Evolutionary conservation across 1,140 invertebrate species (phyloP).

Genomic region (Musca vetustissima): DNA sequence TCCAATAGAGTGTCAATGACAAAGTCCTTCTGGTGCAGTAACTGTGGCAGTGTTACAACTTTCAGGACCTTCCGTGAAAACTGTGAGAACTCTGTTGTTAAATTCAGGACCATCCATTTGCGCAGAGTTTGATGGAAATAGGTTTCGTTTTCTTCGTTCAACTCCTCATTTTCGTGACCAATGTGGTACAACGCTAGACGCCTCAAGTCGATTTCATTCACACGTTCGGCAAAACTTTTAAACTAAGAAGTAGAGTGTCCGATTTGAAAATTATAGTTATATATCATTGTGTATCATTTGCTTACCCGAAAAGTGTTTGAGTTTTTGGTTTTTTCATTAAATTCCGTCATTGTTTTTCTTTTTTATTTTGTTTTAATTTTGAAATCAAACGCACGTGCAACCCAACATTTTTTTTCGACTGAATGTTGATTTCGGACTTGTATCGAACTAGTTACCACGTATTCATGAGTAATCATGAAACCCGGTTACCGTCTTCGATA

Average conservation of each 20-base stretch:
- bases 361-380: not conserved
- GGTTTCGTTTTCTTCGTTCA: slow-evolving; percentile 67
- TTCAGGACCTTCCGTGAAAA: slow-evolving; percentile 73
- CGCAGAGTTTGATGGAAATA: slow-evolving; percentile 78
- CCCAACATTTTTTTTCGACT: not conserved
- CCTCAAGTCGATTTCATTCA: slow-evolving; percentile 81
- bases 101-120: slow-evolving; percentile 86
- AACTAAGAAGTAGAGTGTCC: slow-evolving; percentile 63
- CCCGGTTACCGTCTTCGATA: too few relatives aligned
- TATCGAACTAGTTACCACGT: too few relatives aligned
- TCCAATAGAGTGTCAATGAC: slow-evolving; percentile 72
- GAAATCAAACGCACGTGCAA: not conserved
- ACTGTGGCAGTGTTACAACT: slow-evolving; percentile 75
- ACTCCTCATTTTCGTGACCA: slow-evolving; percentile 68
- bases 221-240: slow-evolving; percentile 80
- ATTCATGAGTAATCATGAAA: too few relatives aligned
- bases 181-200: slow-evolving; percentile 67
- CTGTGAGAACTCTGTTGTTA: slow-evolving; percentile 76
- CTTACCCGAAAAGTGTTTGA: slow-evolving; percentile 79
- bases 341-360: slow-evolving; percentile 68
- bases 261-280: not conserved
- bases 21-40: slow-evolving; percentile 76
- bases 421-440: too few relatives aligned
- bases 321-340: slow-evolving; percentile 75
- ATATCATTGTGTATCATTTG: not conserved